Conservation (phyloP, 2,888 invertebrate genomes). For the Margaritifera margaritifera region DNA sequence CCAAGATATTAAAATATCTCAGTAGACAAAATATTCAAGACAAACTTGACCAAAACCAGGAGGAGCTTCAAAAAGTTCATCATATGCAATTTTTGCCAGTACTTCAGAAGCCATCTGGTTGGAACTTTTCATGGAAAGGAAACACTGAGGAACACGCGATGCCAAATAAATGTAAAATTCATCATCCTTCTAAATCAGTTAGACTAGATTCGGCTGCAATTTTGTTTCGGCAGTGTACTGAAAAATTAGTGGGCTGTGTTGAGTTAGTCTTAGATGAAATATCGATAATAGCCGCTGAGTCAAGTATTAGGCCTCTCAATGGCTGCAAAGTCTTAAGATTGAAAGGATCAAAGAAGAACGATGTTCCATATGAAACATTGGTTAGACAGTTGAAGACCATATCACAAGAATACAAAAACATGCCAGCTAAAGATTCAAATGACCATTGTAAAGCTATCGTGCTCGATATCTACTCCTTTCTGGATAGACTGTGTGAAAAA, state of each 20-base stretch:
- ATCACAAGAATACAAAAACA: conserved; percentile 3
- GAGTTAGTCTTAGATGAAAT: conserved; percentile 20
- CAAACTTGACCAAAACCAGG: conserved; percentile 3
- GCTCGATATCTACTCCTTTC: conserved; percentile 4
- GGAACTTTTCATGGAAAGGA: conserved; percentile 34
- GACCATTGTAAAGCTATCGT: not conserved
- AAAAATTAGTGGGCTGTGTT: conserved; percentile 18
- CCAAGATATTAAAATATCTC: too few relatives aligned
- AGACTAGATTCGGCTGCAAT: conserved; percentile 18
- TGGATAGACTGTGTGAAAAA: conserved; percentile 1
- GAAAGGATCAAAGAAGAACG: too few relatives aligned
- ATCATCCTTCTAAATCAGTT: not conserved
- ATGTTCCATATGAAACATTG: not conserved
- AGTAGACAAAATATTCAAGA: too few relatives aligned
- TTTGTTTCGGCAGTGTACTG: conserved; percentile 9
- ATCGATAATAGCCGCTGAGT: too few relatives aligned
- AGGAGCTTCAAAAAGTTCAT: not conserved
- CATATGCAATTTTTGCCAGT: conserved; percentile 32
- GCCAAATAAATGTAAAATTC: too few relatives aligned
- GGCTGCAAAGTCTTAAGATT: too few relatives aligned
- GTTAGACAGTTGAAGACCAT: conserved; percentile 1
- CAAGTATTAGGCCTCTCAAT: too few relatives aligned
- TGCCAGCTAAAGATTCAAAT: too few relatives aligned
- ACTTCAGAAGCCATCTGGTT: conserved; percentile 33
- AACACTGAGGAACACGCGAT: not conserved